Evolutionary conservation across 1,140 invertebrate species (phyloP).

Genomic region (Drosophila micromelanica): DNA sequence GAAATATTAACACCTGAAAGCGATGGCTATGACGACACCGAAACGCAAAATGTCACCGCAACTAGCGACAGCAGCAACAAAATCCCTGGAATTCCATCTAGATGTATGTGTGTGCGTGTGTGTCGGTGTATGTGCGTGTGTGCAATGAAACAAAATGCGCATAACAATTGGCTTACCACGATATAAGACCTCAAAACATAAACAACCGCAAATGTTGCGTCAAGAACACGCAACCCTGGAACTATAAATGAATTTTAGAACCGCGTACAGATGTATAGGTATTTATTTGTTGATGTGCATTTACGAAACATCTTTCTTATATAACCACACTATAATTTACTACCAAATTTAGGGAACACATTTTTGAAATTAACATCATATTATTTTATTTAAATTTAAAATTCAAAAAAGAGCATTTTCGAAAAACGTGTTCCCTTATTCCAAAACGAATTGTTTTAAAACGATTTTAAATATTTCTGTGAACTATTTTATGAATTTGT

Average conservation of each 20-base stretch:
- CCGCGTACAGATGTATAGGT: background rate
- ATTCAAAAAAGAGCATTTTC: no score
- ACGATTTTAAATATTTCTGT: no score
- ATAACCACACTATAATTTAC: no score
- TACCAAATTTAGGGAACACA: no score
- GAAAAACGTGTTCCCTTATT: no score
- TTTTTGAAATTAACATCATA: no score
- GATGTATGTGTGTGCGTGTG: background rate
- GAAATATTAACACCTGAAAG: constrained; percentile 74
- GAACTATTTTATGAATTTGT: no score
- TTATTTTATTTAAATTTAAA: no score
- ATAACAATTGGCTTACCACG: constrained; percentile 76
- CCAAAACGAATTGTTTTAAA: no score
- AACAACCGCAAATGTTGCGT: constrained; percentile 79
- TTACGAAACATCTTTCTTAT: no score
- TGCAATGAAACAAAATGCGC: constrained; percentile 77
- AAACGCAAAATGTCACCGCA: constrained; percentile 40
- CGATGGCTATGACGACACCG: constrained; percentile 26
- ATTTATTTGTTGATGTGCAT: background rate
- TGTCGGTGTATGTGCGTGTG: constrained; percentile 35
- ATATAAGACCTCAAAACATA: constrained; percentile 79
- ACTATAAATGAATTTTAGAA: constrained; percentile 9
- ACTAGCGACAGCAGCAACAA: constrained; percentile 15
- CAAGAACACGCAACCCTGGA: constrained; percentile 68
- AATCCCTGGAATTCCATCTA: no score